Evolutionary conservation across 2,113 vertebrate species (phyloP), one percentile per base, ranked within the genome.

Genomic region (Pedetes capensis): DNA sequence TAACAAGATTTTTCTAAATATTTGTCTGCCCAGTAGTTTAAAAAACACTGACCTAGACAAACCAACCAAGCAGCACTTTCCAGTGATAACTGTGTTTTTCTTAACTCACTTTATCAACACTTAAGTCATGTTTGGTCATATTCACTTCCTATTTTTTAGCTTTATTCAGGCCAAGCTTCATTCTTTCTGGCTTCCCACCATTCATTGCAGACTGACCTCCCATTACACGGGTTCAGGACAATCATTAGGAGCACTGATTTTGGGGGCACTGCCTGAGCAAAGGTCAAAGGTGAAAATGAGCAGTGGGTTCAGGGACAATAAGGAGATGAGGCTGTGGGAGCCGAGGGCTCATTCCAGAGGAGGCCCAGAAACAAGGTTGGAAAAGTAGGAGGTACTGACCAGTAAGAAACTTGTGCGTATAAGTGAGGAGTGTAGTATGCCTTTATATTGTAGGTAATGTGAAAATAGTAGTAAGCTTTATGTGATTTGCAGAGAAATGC

Each of bases 401-500:
- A n/a, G 39, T 17, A n/a, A 64, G 63, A 25, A 71, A 82, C 57
- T 39, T 57, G 55, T 14, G 13, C 0, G 10, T 25, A 39, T 37
- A 23, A 2, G 59, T 47, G 37, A 83, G 44, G 37, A n/a, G 10
- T 5, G n/a, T n/a, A n/a, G n/a, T n/a, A n/a, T 39, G 74, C 51
- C 34, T 51, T 76, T 29, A 75, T 12, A 84, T 13, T 17, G 69
- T 12, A 47, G 39, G 59, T 34, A 27, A 79, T 12, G 23, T 34
- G n/a, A 57, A 87, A 66, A 94, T 2, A 47, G 55, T 51, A 29
- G 34, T 39, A 89, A 82, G 55, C 23, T 49, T 57, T 71, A 53
- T 64, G 27, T 6, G 75, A 83, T 53, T 89, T 89, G 5, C 80
- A 89, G 39, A 89, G 39, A 95, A 89, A 89, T 37, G 80, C 34